phyloP scores from a whole-genome alignment of 2,113 vertebrate species.

The Indicator indicator region DNA sequence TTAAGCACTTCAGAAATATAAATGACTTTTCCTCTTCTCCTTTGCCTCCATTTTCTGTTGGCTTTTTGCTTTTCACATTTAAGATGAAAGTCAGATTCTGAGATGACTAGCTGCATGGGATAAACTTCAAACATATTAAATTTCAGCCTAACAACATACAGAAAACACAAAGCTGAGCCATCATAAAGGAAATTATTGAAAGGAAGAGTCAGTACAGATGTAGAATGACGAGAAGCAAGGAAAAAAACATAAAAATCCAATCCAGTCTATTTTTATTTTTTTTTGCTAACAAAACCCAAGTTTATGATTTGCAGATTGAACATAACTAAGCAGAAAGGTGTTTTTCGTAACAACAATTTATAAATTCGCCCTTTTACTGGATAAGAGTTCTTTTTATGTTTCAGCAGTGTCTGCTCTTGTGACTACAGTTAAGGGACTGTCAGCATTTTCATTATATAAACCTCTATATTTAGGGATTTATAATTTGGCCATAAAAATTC shows the following conservation, averaged over 20 bases:
- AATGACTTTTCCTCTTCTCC: slow-evolving; percentile 31
- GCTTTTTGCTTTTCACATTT: slow-evolving; percentile 45
- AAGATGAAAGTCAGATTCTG: slow-evolving; percentile 59
- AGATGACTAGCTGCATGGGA: slow-evolving; percentile 10
- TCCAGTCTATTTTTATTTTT: slow-evolving; percentile 44
- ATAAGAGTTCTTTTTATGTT: slow-evolving; percentile 41
- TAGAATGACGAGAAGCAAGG: slow-evolving; percentile 31
- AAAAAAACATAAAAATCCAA: slow-evolving; percentile 46
- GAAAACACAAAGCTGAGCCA: slow-evolving; percentile 58
- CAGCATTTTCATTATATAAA: slow-evolving; percentile 56
- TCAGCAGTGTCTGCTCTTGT: slow-evolving; percentile 19
- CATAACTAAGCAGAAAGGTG: slow-evolving; percentile 65
- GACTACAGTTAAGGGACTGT: slow-evolving; percentile 41
- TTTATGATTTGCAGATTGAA: slow-evolving; percentile 70
- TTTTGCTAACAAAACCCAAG: slow-evolving; percentile 47
- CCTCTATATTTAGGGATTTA: not conserved
- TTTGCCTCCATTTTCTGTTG: slow-evolving; percentile 64
- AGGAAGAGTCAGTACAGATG: slow-evolving; percentile 57
- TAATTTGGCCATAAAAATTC: slow-evolving; percentile 54
- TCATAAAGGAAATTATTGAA: slow-evolving; percentile 72
- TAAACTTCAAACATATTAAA: slow-evolving; percentile 48
- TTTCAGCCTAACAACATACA: slow-evolving; percentile 65
- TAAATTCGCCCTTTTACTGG: slow-evolving; percentile 52
- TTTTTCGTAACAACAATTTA: slow-evolving; percentile 69
- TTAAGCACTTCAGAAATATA: slow-evolving; percentile 69